A percentile compares a stretch with the other conserved stretches of the same genome.
These are phyloP conservation scores for Thamnophis sirtalis DNA, from an alignment of 2,113 vertebrate species.

Conservation along the genomic window DNA sequence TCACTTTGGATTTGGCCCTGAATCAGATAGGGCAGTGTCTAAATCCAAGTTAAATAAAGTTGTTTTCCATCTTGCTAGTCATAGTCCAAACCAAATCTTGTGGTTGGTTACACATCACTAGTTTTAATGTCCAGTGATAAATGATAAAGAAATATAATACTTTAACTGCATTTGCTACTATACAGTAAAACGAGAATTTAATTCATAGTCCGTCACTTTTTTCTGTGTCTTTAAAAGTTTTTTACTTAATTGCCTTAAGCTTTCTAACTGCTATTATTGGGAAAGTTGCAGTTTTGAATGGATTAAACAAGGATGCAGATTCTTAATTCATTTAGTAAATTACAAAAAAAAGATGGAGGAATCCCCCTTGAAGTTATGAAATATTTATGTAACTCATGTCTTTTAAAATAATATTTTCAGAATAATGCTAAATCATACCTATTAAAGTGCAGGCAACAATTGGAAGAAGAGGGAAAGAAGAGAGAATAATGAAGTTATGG, in stretches of 20 bases:
- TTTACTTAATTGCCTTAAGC: conserved; percentile 36
- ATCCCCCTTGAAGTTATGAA: conserved; percentile 31
- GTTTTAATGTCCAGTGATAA: conserved; percentile 60
- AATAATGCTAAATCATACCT: background rate
- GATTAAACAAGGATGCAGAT: conserved; percentile 37
- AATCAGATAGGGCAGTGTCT: background rate
- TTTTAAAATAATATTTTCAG: background rate
- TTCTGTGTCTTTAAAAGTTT: conserved; percentile 53
- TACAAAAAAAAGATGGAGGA: background rate
- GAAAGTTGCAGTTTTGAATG: conserved; percentile 32
- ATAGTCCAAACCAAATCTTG: background rate
- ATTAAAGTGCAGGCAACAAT: background rate
- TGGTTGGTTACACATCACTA: background rate
- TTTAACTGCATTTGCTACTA: conserved; percentile 67
- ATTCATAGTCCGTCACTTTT: conserved; percentile 56
- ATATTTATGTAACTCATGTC: conserved; percentile 5
- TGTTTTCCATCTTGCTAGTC: background rate
- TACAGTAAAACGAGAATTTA: conserved; percentile 57
- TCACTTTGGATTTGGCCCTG: background rate
- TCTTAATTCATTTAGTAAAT: background rate
- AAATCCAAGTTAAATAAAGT: background rate
- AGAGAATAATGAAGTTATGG: background rate
- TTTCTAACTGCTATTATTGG: conserved; percentile 52
- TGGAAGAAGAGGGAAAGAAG: background rate
- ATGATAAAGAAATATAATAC: conserved; percentile 29